Evolutionary conservation across 1,140 invertebrate species (phyloP).

Genomic region (Cherax quadricarinatus): DNA sequence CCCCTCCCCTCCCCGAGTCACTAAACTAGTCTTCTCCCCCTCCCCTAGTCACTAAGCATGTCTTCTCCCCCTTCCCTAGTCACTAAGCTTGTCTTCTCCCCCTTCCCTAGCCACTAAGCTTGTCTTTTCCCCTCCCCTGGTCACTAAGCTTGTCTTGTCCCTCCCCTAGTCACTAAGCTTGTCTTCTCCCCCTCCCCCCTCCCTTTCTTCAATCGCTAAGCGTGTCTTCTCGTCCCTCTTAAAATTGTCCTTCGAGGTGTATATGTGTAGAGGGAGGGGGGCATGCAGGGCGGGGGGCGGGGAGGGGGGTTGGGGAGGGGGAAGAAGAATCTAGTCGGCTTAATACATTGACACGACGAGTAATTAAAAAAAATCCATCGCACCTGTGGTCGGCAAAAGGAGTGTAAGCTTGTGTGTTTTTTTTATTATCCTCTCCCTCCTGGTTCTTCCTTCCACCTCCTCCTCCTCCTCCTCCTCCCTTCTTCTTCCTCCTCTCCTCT

Average conservation of each 20-base stretch:
- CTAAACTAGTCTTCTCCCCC: neutral
- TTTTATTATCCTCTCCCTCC: neutral
- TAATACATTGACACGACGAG: conserved; percentile 57
- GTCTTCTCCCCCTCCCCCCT: neutral
- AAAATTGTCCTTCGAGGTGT: conserved; percentile 19
- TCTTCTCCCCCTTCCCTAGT: neutral
- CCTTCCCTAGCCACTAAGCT: neutral
- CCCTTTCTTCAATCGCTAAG: neutral
- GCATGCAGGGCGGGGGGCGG: too few species aligned
- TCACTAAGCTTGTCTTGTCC: neutral
- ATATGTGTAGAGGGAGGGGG: neutral
- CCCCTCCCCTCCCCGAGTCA: neutral
- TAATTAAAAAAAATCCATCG: conserved; percentile 41
- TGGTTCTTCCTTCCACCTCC: neutral
- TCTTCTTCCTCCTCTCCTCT: neutral
- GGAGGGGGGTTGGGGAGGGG: too few species aligned
- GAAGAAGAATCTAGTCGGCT: conserved; percentile 47
- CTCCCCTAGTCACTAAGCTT: neutral
- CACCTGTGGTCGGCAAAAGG: conserved; percentile 20
- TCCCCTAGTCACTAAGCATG: neutral
- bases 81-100: neutral
- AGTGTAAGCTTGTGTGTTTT: neutral
- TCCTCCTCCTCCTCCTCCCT: neutral
- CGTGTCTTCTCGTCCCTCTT: neutral
- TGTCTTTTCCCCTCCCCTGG: neutral